Evolutionary conservation across 1,140 invertebrate genomes (phyloP), one percentile per base, ranked within the genome.

Genomic region (Caerostris extrusa): DNA sequence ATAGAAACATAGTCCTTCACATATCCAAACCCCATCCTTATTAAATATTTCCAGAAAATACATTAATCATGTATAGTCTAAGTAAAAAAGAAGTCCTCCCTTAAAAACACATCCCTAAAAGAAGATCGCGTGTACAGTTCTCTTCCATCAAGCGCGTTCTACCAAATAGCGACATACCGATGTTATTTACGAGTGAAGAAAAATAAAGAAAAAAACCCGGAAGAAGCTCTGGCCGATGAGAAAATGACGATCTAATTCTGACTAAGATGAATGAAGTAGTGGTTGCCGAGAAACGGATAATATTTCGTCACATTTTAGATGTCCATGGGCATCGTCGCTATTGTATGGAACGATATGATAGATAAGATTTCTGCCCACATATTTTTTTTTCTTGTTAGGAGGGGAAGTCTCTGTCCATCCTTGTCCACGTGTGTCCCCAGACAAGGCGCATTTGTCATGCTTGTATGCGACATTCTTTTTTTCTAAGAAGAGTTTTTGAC

Each of bases 241-340:
- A 85, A 85, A 85, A 58, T 58, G 19, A 19, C 14, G 57, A 10
- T 10, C 82, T 85, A 85, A 85, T 58, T 57, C 82, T n/a, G 82
- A 85, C 82, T 56, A 85, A 85, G 82, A 85, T 58, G 57, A 17
- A 85, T 85, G 82, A 85, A 58, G 55, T 34, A 19, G 17, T 85
- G 71, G 71, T 77, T 77, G 50, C 71, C 53, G 12, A 55, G 82
- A 85, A 19, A 85, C 82, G 57, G 56, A 85, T 85, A 57, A 85
- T 85, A 19, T 85, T 85, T 85, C 82, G 82, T 85, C 82, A 85
- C 82, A 85, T 85, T 58, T 85, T 55, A 1, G 7, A 85, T 85
- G 82, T 57, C 57, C 34, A 10, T 85, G n/a, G 55, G 55, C 19
- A n/a, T 19, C 7, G 8, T 58, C 82, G n/a, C 55, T 85, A 85